phyloP scores from a whole-genome alignment of 1,140 invertebrate species.

The Oreohelix idahoensis region DNA sequence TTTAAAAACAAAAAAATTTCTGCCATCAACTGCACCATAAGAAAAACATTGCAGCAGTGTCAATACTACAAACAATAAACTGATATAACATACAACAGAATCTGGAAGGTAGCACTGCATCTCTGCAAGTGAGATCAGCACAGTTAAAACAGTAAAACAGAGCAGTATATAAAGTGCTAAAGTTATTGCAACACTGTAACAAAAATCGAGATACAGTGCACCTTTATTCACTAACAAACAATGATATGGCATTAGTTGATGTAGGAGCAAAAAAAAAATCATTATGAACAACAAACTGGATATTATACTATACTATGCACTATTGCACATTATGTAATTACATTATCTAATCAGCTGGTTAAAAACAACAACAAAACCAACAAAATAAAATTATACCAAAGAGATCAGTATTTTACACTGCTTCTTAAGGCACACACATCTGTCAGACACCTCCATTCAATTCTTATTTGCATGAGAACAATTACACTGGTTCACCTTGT shows the following conservation, averaged over 20 bases:
- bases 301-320: background rate
- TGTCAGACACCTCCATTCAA: no score
- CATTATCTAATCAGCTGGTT: background rate
- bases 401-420: background rate
- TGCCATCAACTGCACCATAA: no score
- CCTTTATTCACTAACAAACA: background rate
- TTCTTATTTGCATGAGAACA: no score
- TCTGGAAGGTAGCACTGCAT: background rate
- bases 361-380: no score
- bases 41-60: no score
- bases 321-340: constrained; percentile 9
- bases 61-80: no score
- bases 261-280: background rate
- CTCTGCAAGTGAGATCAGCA: background rate
- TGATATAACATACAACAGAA: background rate
- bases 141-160: background rate
- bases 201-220: background rate
- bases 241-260: background rate
- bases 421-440: background rate
- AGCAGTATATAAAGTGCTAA: background rate
- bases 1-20: no score
- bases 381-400: background rate
- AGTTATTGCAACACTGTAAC: background rate
- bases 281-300: background rate
- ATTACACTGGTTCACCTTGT: no score